Percentiles rank a stretch among this genome's conserved stretches.
Conservation (phyloP, 2,113 vertebrate species). For the Chaetodon auriga region DNA sequence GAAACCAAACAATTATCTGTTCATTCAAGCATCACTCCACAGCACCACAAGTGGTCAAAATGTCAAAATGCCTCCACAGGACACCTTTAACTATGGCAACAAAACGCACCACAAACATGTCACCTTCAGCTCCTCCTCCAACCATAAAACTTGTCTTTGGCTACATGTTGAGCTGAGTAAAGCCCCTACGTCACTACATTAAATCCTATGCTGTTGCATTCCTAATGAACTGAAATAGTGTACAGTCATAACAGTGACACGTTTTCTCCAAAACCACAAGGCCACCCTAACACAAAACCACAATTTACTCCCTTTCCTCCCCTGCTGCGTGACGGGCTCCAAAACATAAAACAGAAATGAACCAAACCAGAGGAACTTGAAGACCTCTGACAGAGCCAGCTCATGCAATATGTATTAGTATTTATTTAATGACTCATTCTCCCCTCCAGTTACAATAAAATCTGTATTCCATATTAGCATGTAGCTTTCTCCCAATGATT, state of each 20-base stretch:
- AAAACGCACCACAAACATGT: slow-evolving; percentile 14
- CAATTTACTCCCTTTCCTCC: slow-evolving; percentile 47
- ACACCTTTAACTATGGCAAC: slow-evolving; percentile 13
- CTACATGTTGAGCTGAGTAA: slow-evolving; percentile 1
- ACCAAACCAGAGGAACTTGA: slow-evolving; percentile 33
- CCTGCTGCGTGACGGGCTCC: slow-evolving; percentile 15
- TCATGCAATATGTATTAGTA: slow-evolving; percentile 46
- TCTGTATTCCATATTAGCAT: slow-evolving; percentile 49
- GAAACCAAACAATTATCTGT: not conserved
- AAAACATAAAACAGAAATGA: slow-evolving; percentile 41
- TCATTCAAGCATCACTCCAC: not conserved
- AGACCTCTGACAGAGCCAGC: slow-evolving; percentile 26
- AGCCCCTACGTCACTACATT: slow-evolving; percentile 32
- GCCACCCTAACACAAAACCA: slow-evolving; percentile 53
- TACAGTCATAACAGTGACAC: slow-evolving; percentile 21
- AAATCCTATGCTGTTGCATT: slow-evolving; percentile 40
- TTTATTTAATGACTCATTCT: slow-evolving; percentile 62
- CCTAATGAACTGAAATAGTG: slow-evolving; percentile 23
- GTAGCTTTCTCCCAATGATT: slow-evolving; percentile 37
- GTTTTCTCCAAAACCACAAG: slow-evolving; percentile 30
- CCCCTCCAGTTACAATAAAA: slow-evolving; percentile 48
- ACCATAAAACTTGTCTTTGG: slow-evolving; percentile 10
- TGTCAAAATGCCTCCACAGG: not conserved
- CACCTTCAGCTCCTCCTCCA: not conserved
- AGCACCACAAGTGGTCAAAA: not conserved